Evolutionary conservation across 1,140 invertebrate genomes (phyloP), one percentile per base, ranked within the genome.

Genomic region (Coenobita brevimanus): DNA sequence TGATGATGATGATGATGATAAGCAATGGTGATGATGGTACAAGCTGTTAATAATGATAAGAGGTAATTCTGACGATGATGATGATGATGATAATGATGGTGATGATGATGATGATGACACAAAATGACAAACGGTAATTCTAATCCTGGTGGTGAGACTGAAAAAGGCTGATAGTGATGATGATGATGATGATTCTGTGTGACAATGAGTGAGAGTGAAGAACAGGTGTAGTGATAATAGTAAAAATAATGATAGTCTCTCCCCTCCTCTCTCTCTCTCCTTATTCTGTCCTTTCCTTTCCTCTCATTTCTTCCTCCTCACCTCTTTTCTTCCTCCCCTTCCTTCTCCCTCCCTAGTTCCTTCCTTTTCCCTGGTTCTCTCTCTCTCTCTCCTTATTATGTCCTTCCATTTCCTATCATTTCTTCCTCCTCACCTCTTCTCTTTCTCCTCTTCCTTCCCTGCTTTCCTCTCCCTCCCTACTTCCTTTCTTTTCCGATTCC

Each of bases 381-480:
- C 24, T 82, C 81, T 46, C 41, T 69, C 36, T 69, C 57, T 67
- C 36, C 46, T 41, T 81, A 21, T 24, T 38, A 3, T 64, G 21
- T 64, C 43, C 43, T 60, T 27, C 30, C 33, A 15, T 81, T 24
- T 30, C 60, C 21, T 38, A 41, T 64, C 69, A 46, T 24, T 43
- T 30, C 36, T 21, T 36, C 13, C 30, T 43, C 62, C 50, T 69
- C 33, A 15, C 69, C 80, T 43, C 30, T 67, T 78, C 60, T n/a
- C 69, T 82, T 64, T n/a, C 50, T 57, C 43, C 54, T 30, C 54
- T 24, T 36, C 67, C 71, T 6, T 80, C 21, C 41, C 69, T 69
- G 38, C 71, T 17, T 50, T 33, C 13, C 27, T 80, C 24, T 41
- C 30, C 10, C 21, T 46, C 13, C 30, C 8, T 24, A 3, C 21